phyloP scores from a whole-genome alignment of 2,797 vertebrate species.

The Tiaroga cobitis region DNA sequence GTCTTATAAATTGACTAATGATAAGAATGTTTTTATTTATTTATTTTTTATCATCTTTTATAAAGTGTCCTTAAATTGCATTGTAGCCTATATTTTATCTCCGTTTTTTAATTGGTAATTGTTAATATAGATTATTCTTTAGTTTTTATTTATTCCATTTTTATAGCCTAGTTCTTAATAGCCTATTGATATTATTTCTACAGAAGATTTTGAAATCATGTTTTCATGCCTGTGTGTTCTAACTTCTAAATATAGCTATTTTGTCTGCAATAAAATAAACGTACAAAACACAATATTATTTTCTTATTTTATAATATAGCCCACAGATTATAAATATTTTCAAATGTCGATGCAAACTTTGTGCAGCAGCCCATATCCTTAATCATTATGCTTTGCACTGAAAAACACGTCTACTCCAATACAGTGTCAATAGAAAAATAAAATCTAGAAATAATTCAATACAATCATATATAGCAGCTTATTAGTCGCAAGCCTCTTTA shows the following conservation, averaged over 20 bases:
- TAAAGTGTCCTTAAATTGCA: neutral
- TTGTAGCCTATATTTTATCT: neutral
- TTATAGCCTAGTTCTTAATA: no score
- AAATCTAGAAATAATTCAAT: neutral
- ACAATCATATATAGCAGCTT: no score
- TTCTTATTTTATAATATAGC: neutral
- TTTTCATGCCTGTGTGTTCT: neutral
- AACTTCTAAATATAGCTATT: neutral
- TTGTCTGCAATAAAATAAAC: neutral
- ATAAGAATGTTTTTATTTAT: no score
- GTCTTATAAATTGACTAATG: neutral
- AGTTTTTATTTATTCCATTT: neutral
- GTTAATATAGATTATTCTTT: neutral
- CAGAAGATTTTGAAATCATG: no score
- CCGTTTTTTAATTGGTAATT: neutral
- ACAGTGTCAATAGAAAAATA: neutral
- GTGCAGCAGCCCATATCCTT: neutral
- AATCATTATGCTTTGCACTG: neutral
- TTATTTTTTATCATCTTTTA: neutral
- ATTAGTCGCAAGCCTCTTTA: no score
- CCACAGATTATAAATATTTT: neutral
- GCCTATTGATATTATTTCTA: neutral
- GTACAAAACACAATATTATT: neutral
- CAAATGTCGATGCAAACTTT: neutral
- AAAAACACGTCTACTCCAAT: neutral